phyloP scores from a whole-genome alignment of 1,140 invertebrate species.

The Drosophila truncata region DNA sequence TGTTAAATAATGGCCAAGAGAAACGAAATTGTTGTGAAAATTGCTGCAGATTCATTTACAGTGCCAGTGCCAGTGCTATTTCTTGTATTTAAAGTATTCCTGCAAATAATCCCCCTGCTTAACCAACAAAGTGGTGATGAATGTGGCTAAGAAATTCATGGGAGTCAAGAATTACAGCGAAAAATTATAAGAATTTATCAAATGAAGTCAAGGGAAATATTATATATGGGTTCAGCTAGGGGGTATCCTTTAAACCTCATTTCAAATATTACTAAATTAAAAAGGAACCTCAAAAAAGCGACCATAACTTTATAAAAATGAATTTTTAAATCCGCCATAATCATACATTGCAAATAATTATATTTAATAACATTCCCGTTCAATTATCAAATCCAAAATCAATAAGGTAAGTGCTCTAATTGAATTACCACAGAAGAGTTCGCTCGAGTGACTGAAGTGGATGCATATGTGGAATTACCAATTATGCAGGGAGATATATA shows the following conservation, averaged over 20 bases:
- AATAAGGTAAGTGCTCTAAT: slow-evolving; percentile 42
- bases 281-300: not conserved
- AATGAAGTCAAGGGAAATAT: not conserved
- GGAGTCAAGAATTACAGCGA: not conserved
- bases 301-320: not conserved
- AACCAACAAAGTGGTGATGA: slow-evolving; percentile 51
- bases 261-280: not conserved
- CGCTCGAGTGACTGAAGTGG: slow-evolving; percentile 27
- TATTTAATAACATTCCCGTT: not conserved
- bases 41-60: slow-evolving; percentile 42
- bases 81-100: slow-evolving; percentile 48
- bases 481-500: slow-evolving; percentile 17
- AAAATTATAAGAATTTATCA: not conserved
- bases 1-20: slow-evolving; percentile 28
- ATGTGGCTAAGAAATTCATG: slow-evolving; percentile 37
- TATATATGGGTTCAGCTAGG: too few species aligned
- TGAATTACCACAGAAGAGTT: slow-evolving; percentile 40
- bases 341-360: not conserved
- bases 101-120: slow-evolving; percentile 13
- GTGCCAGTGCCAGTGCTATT: not conserved
- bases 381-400: slow-evolving; percentile 24
- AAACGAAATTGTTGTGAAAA: slow-evolving; percentile 46
- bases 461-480: slow-evolving; percentile 33
- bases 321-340: not conserved
- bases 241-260: not conserved